A percentile compares a stretch with the other conserved stretches of the same genome.
Conservation (phyloP, 2,113 vertebrate genomes). For the Hippoglossus stenolepis region DNA sequence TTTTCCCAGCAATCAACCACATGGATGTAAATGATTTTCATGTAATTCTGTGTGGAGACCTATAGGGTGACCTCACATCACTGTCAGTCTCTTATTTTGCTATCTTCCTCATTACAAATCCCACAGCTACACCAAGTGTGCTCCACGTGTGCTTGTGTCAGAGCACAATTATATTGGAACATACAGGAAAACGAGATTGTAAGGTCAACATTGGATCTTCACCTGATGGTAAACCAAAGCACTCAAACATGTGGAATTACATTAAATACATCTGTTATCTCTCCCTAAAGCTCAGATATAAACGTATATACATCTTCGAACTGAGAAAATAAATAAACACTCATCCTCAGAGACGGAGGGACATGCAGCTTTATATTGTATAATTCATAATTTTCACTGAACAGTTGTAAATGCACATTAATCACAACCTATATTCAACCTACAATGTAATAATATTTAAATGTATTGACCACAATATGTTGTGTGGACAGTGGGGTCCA, state of each 20-base stretch:
- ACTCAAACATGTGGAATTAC: too few relatives aligned
- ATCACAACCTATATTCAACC: not conserved
- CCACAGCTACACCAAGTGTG: not conserved
- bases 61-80: conserved; percentile 25
- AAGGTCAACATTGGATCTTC: too few relatives aligned
- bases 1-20: not conserved
- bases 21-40: conserved; percentile 20
- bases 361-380: too few relatives aligned
- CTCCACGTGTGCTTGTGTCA: not conserved
- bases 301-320: too few relatives aligned
- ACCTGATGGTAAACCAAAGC: too few relatives aligned
- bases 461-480: not conserved
- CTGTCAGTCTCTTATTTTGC: conserved; percentile 27
- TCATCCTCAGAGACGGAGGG: too few relatives aligned
- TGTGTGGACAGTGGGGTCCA: not conserved
- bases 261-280: too few relatives aligned
- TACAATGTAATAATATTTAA: not conserved
- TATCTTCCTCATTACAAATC: conserved; percentile 7
- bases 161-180: not conserved
- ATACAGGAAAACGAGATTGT: too few relatives aligned
- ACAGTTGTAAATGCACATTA: not conserved
- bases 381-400: not conserved
- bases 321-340: too few relatives aligned
- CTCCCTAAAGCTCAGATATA: too few relatives aligned
- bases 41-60: conserved; percentile 7